phyloP scores from a whole-genome alignment of 2,888 invertebrate species.

The Petrolisthes cinctipes region DNA sequence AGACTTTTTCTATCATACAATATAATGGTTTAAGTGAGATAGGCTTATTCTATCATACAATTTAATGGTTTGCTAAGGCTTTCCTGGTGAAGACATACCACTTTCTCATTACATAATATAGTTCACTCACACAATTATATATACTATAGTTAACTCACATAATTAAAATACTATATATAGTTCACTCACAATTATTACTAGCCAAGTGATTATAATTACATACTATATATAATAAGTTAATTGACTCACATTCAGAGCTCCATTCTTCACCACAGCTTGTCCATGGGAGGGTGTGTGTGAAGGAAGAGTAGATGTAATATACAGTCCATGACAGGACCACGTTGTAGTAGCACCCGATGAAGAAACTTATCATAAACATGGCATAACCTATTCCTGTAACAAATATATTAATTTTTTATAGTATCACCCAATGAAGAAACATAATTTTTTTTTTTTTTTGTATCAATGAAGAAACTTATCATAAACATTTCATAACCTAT shows the following conservation, averaged over 20 bases:
- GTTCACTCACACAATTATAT: too few species aligned
- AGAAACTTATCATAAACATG: conserved; percentile 73
- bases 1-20: too few species aligned
- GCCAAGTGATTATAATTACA: background rate
- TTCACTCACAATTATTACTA: background rate
- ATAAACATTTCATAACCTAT: too few species aligned
- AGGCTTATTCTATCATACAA: too few species aligned
- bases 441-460: background rate
- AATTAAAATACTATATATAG: too few species aligned
- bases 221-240: background rate
- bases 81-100: too few species aligned
- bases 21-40: too few species aligned
- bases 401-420: background rate
- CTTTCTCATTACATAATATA: too few species aligned
- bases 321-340: conserved; percentile 74
- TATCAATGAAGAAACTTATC: background rate
- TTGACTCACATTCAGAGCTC: conserved; percentile 68
- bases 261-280: conserved; percentile 70
- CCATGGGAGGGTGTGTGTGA: conserved; percentile 71
- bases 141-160: too few species aligned
- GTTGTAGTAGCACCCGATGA: conserved; percentile 74
- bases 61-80: too few species aligned
- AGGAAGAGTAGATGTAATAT: conserved; percentile 72
- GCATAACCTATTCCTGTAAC: conserved; percentile 73
- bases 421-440: background rate